Conservation (phyloP, 2,888 invertebrate species). For the Trissonchulus latispiculum region DNA sequence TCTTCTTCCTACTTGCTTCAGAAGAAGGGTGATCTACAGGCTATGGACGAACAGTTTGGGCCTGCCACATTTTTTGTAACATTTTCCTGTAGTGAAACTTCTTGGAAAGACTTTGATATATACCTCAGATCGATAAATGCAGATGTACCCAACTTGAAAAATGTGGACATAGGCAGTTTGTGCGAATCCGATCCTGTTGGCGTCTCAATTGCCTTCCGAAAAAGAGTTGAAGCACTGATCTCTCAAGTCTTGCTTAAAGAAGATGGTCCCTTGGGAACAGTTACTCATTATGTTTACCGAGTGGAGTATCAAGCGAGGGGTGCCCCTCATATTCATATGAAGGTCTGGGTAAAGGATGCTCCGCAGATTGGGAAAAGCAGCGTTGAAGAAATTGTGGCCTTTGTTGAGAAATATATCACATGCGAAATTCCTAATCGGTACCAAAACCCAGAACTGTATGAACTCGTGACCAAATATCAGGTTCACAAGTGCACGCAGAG, state of each 20-base stretch:
- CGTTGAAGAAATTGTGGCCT: neutral
- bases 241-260: neutral
- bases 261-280: constrained; percentile 1
- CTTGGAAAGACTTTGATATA: neutral
- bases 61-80: constrained; percentile 2
- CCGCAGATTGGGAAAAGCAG: constrained; percentile 5
- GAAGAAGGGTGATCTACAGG: neutral
- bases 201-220: neutral
- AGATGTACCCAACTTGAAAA: neutral
- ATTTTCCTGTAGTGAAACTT: neutral
- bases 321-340: constrained; percentile 13
- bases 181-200: neutral
- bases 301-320: constrained; percentile 1
- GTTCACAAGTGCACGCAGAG: constrained; percentile 18
- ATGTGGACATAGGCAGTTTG: neutral
- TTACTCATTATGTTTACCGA: neutral
- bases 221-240: neutral
- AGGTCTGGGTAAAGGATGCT: constrained; percentile 5
- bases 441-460: neutral
- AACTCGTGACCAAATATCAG: constrained; percentile 11
- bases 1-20: neutral
- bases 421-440: constrained; percentile 6
- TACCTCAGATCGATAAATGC: neutral
- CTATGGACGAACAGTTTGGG: neutral
- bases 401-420: constrained; percentile 12